Conservation (phyloP, 1,140 invertebrate species). For the Drosophila prosaltans region DNA sequence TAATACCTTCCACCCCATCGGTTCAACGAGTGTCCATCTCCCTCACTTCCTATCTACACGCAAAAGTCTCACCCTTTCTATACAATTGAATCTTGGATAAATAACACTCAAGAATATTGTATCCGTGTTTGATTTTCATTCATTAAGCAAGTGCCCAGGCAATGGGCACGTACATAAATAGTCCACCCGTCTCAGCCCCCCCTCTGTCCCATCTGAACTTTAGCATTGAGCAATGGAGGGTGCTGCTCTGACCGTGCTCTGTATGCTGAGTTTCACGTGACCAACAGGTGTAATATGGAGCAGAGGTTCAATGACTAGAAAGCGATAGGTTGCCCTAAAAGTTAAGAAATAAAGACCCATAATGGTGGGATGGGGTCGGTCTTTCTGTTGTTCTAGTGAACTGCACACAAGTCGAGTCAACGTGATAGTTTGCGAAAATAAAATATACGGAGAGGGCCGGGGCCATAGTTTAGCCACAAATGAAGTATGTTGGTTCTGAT, state of each 20-base stretch:
- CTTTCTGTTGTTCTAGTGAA: background rate
- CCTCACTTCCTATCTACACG: slow-evolving; percentile 1
- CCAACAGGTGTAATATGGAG: slow-evolving; percentile 36
- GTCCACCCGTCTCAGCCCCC: background rate
- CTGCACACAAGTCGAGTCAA: background rate
- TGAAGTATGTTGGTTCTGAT: background rate
- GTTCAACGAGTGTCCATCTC: background rate
- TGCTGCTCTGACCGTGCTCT: background rate
- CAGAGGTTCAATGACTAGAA: slow-evolving; percentile 22
- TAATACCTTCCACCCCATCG: too few species aligned
- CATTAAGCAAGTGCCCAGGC: slow-evolving; percentile 25
- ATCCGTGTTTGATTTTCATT: slow-evolving; percentile 36
- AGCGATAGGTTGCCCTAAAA: slow-evolving; percentile 2
- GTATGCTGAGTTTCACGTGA: slow-evolving; percentile 32
- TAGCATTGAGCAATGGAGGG: slow-evolving; percentile 23
- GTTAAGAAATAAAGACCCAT: slow-evolving; percentile 2
- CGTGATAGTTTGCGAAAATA: background rate
- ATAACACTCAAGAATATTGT: slow-evolving; percentile 13
- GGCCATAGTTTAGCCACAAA: background rate
- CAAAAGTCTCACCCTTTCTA: background rate
- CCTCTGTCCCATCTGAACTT: slow-evolving; percentile 35
- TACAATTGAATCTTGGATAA: slow-evolving; percentile 20
- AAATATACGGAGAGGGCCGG: background rate
- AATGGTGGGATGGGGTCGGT: background rate
- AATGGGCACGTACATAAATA: slow-evolving; percentile 48